Conservation (phyloP, 2,113 vertebrate genomes). For the Oreocharis arfaki region DNA sequence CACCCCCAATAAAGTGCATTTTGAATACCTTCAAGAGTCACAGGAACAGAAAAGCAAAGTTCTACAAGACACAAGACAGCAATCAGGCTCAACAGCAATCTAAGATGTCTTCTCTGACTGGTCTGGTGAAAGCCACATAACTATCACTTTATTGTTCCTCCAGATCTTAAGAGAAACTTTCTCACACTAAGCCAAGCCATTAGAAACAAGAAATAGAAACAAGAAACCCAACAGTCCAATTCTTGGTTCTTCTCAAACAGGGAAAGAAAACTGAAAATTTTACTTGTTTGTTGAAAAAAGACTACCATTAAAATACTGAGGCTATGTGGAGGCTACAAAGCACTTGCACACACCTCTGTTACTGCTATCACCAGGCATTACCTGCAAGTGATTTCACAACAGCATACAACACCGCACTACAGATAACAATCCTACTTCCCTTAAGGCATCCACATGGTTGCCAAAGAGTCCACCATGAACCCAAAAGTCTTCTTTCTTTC, state of each 20-base stretch:
- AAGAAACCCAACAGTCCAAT: background rate
- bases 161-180: background rate
- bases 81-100: background rate
- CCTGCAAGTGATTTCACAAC: background rate
- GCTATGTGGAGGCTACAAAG: background rate
- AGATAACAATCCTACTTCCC: constrained; percentile 13
- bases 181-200: background rate
- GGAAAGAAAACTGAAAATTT: background rate
- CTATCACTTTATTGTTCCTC: background rate
- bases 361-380: background rate
- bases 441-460: background rate
- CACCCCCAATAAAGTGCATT: background rate
- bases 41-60: background rate
- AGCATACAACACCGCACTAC: background rate
- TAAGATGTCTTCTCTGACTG: background rate
- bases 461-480: background rate
- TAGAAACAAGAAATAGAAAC: background rate
- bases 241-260: background rate
- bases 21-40: background rate
- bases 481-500: background rate
- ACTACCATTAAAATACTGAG: background rate
- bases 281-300: background rate
- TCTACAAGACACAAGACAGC: background rate
- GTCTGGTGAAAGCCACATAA: background rate
- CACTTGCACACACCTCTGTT: background rate